These are phyloP conservation scores for Panthera leo DNA, from an alignment of 2,113 vertebrate species.

Conservation along the genomic window DNA sequence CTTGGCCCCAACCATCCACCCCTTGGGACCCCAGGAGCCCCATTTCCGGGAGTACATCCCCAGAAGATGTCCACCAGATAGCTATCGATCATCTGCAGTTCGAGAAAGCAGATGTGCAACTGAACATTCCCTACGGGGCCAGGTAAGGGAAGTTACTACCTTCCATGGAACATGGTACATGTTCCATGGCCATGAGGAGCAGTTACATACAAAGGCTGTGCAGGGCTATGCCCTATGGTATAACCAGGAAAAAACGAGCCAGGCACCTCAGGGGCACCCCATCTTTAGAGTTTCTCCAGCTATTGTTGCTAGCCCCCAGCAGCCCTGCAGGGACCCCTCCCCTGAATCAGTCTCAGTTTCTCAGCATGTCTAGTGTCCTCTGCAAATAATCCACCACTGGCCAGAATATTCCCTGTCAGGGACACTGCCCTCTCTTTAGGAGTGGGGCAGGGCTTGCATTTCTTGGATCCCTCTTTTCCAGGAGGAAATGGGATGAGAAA, in stretches of 20 bases:
- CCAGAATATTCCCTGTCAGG: background rate
- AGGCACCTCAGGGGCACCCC: background rate
- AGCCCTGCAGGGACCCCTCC: background rate
- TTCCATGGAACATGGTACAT: rapidly evolving
- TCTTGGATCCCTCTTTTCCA: background rate
- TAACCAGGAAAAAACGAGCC: background rate
- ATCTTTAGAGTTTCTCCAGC: background rate
- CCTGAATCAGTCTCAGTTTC: background rate
- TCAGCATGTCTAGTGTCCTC: rapidly evolving
- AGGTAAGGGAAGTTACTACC: rapidly evolving
- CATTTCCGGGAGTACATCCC: background rate
- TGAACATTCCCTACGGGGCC: rapidly evolving
- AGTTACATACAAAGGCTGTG: rapidly evolving
- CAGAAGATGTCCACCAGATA: background rate
- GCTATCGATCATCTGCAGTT: rapidly evolving
- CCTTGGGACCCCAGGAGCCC: background rate
- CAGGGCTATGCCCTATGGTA: background rate
- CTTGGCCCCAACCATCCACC: background rate
- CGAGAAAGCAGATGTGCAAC: rapidly evolving
- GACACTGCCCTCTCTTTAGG: background rate
- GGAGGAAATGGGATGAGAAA: background rate
- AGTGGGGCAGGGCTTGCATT: background rate
- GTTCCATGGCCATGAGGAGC: background rate
- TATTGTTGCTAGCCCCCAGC: background rate
- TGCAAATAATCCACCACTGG: background rate